Percentiles rank a stretch among this genome's conserved stretches.
These are phyloP conservation scores for Colaptes auratus DNA, from an alignment of 2,113 vertebrate genomes.

Conservation along the genomic window DNA sequence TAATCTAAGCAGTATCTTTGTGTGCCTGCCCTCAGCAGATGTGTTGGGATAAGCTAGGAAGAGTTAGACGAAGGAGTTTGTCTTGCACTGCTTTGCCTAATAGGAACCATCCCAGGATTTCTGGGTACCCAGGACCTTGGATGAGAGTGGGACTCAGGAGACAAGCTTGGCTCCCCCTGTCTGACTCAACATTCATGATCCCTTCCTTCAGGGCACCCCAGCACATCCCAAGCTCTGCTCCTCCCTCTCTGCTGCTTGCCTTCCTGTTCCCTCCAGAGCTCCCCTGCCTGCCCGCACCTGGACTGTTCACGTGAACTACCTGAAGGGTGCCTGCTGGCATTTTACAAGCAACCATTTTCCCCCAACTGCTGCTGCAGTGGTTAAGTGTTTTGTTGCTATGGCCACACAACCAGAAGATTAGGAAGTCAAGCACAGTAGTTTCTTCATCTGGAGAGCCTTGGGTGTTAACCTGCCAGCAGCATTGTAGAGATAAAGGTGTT, in stretches of 20 bases:
- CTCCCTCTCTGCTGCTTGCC: not conserved
- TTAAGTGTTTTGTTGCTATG: conserved; percentile 70
- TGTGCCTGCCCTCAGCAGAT: not conserved
- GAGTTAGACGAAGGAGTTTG: not conserved
- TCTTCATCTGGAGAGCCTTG: conserved; percentile 4
- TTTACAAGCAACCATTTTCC: conserved; percentile 29
- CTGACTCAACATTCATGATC: not conserved
- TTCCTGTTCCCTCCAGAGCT: not conserved
- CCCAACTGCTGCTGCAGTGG: conserved; percentile 39
- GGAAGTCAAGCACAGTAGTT: conserved; percentile 38
- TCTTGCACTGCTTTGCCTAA: not conserved
- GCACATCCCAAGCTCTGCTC: not conserved
- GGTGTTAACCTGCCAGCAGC: not conserved
- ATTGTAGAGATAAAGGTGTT: conserved; percentile 5
- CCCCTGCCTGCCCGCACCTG: not conserved
- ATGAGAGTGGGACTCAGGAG: not conserved
- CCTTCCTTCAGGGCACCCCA: not conserved
- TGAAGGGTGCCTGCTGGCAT: not conserved
- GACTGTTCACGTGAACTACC: not conserved
- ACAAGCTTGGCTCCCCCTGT: not conserved
- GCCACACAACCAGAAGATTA: conserved; percentile 44
- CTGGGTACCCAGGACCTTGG: not conserved
- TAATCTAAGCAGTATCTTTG: not conserved
- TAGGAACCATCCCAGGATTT: not conserved
- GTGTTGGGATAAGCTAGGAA: not conserved